Conservation (phyloP, 2,797 vertebrate species). For the Cuculus canorus region DNA sequence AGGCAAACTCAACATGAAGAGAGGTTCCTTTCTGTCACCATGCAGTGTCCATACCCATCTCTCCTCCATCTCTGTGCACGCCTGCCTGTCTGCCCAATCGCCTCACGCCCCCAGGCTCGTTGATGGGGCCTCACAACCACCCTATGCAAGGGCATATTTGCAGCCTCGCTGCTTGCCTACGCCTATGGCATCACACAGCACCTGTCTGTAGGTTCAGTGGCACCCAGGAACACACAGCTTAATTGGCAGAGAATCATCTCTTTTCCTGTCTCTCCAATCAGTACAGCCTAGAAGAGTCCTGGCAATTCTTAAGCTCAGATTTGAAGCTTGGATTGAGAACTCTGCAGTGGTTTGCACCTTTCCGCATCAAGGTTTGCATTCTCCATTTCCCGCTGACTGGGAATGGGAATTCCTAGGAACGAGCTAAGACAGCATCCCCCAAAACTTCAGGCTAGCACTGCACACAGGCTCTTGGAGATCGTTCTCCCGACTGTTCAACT, state of each 20-base stretch:
- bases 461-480: not conserved
- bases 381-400: not conserved
- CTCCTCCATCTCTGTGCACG: not conserved
- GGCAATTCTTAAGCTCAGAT: not conserved
- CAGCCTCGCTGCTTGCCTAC: fast-evolving
- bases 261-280: not conserved
- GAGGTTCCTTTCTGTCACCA: not conserved
- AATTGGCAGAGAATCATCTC: not conserved
- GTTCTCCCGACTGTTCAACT: not conserved
- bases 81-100: too few relatives aligned
- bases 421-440: not conserved
- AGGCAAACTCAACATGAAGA: not conserved
- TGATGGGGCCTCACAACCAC: not conserved
- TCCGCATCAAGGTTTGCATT: not conserved
- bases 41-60: not conserved
- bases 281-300: not conserved
- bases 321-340: not conserved
- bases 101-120: not conserved
- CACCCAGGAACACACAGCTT: not conserved
- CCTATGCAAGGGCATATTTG: fast-evolving
- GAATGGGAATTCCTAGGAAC: not conserved
- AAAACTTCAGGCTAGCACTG: not conserved
- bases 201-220: not conserved
- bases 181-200: not conserved
- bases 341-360: not conserved